Evolutionary conservation across 2,888 invertebrate species (phyloP), one percentile per base, ranked within the genome.

Genomic region (Harpalus rubripes): DNA sequence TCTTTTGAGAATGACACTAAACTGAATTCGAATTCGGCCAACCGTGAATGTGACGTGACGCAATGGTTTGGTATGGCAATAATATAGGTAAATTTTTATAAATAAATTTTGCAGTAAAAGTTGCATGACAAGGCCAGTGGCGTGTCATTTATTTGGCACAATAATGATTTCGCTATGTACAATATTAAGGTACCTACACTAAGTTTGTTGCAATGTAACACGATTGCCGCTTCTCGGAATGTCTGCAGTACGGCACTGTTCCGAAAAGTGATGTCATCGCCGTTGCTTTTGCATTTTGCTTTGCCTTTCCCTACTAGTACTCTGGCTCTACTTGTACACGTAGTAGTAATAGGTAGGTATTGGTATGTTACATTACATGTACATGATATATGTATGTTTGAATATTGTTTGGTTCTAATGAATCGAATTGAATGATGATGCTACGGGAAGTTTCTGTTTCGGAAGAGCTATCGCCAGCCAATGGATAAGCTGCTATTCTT

Each of bases 61-160:
- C 76, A 83, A 83, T 83, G 83, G n/a, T 68, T 4, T 44, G 44
- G 44, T 80, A 84, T 84, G 84, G 84, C 84, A 84, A 84, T 84
- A 84, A 76, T 83, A 83, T 82, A 76, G 74, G 39, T 76, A 61
- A 56, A 58, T 59, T 82, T 84, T 78, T 59, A 78, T 84, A 83
- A 83, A 83, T 78, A 65, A 78, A 84, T 84, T 82, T 84, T 84
- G 63, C 65, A 84, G 84, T 84, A 84, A 84, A 84, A 84, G 84
- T 84, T 84, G 84, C 65, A 65, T 84, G 78, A 84, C 84, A 78
- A 84, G 84, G 84, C 84, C 84, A 84, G 84, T 78, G 84, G 84
- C 84, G 78, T 84, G 81, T 81, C 68, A 68, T 84, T 84, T 84
- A 84, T 84, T 84, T 84, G 84, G 84, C 84, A 84, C 84, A 84